These are phyloP conservation scores for Cabera pusaria DNA, from an alignment of 2,888 invertebrate genomes.

Conservation along the genomic window DNA sequence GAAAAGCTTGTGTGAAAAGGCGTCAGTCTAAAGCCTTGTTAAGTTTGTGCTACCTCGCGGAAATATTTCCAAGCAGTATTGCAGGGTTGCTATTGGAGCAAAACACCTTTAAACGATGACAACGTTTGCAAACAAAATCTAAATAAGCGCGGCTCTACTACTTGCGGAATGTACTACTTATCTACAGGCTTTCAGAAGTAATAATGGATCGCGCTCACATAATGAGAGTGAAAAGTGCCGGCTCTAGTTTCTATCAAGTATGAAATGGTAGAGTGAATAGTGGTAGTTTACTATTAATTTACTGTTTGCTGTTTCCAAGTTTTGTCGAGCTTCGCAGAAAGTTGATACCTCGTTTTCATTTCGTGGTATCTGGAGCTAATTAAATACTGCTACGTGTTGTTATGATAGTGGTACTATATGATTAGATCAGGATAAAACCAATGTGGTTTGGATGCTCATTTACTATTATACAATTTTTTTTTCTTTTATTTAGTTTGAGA, in stretches of 20 bases:
- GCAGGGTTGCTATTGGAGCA: slow-evolving; percentile 34
- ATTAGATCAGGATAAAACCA: no score
- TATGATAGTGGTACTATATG: no score
- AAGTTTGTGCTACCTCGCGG: slow-evolving; percentile 62
- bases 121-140: slow-evolving; percentile 27
- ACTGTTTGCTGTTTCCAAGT: slow-evolving; percentile 6
- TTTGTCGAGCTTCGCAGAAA: slow-evolving; percentile 1
- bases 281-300: slow-evolving; percentile 14
- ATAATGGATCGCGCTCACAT: slow-evolving; percentile 12
- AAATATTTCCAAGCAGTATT: slow-evolving; percentile 44
- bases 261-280: slow-evolving; percentile 10
- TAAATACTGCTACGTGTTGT: no score
- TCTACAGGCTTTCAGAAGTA: slow-evolving; percentile 11
- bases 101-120: slow-evolving; percentile 31
- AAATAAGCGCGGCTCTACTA: slow-evolving; percentile 8
- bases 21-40: slow-evolving; percentile 59
- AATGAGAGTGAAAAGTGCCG: slow-evolving; percentile 11
- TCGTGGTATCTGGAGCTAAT: no score
- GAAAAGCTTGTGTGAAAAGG: slow-evolving; percentile 42
- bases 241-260: slow-evolving; percentile 4
- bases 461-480: no score
- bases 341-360: no score
- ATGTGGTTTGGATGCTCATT: no score
- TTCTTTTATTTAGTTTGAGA: no score
- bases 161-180: slow-evolving; percentile 6